Base-by-base conservation (phyloP, 35 echinoderm and acorn worm genomes). In the Acanthaster planci region DNA sequence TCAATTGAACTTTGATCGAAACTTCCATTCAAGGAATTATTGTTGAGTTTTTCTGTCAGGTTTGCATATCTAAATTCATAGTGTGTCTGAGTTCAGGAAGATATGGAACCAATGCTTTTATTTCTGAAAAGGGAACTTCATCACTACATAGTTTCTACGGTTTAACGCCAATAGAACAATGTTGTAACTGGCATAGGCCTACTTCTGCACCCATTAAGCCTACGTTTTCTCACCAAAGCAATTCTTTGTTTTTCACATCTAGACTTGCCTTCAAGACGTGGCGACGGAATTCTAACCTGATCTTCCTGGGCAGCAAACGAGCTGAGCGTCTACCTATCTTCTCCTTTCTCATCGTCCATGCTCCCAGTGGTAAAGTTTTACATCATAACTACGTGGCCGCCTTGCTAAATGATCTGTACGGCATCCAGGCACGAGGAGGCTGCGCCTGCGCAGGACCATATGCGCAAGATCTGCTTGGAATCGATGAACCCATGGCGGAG, bases 381-480 rank as follows among this genome's bases (percentile, higher is more conserved):
- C 96, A 99, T 85, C 96, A 99, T 54, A 93, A 99, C 82, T 99
- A 89, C 23, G 89, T 99, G 9, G 92, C 91, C 16, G 89, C 90
- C 14, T 78, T 99, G 30, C 79, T 99, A 0, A 99, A 99, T 72
- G 96, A 99, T 55, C 96, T 99, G 34, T 99, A 94, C 39, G 96
- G 96, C 16, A 91, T 99, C 35, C 96, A 99, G 50, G 96, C 92
- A 34, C 84, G 96, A 58, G 92, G 96, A 18, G 96, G 96, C 0
- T 99, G 96, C 78, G 96, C 96, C 55, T 99, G 96, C 68, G 96
- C 96, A 5, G 96, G 96, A 23, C 96, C 96, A 15, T 99, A 99
- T 58, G 96, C 96, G 30, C 64, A 99, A 89, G 96, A 97, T 80
- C 67, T 97, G 30, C 85, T 97, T 54, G 95, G 95, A 55, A 93